These are phyloP conservation scores for Numenius arquata DNA, from an alignment of 2,113 vertebrate genomes.

Conservation along the genomic window DNA sequence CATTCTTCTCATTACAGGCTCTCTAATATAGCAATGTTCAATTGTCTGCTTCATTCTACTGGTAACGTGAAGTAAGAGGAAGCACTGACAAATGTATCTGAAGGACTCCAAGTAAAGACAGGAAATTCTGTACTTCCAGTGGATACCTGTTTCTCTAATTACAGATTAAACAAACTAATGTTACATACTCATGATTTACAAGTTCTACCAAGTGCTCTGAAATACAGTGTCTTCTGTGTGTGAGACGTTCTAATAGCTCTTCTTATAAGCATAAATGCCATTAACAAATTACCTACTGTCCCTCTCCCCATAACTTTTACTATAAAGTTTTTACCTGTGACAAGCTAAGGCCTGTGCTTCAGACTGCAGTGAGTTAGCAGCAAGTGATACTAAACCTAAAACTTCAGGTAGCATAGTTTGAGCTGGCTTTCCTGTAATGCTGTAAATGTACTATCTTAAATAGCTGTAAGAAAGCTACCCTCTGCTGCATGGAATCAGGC, in stretches of 20 bases:
- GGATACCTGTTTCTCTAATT: background rate
- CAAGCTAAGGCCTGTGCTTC: background rate
- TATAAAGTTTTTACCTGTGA: background rate
- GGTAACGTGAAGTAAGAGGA: background rate
- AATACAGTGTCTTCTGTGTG: background rate
- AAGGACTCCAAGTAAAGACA: background rate
- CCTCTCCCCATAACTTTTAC: background rate
- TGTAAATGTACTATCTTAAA: background rate
- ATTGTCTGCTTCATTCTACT: background rate
- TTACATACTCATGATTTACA: background rate
- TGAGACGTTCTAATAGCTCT: background rate
- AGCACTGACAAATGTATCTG: background rate
- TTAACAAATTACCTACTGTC: background rate
- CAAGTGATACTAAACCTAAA: background rate
- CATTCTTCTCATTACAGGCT: background rate
- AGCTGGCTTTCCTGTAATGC: background rate
- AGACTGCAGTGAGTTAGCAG: background rate
- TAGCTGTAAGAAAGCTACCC: background rate
- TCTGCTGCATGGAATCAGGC: background rate
- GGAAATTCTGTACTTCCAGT: background rate
- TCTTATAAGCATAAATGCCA: background rate
- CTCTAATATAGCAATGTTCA: background rate
- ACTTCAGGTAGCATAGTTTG: background rate
- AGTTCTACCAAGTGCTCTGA: background rate
- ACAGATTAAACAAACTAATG: background rate